Percentiles rank a stretch among this genome's conserved stretches.
Evolutionary conservation across 2,888 invertebrate species (phyloP).

Genomic region (Agrochola litura): DNA sequence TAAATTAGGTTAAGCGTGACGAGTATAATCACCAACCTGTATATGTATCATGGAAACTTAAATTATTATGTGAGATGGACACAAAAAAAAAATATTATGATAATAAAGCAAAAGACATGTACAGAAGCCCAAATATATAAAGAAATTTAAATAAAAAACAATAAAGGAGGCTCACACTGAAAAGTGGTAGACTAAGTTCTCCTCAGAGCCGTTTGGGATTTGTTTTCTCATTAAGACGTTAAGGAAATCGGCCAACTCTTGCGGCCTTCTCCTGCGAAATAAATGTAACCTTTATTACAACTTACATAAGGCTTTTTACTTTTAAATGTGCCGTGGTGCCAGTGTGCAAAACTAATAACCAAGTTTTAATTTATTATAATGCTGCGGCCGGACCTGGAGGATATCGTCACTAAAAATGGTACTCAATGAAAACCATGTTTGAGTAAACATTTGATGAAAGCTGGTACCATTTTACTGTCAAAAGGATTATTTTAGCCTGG

Average conservation of each 20-base stretch:
- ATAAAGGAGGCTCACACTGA: constrained; percentile 89
- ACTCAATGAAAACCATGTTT: neutral
- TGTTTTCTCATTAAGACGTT: constrained; percentile 88
- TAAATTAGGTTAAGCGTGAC: neutral
- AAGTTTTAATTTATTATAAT: constrained; percentile 18
- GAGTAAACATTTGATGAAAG: neutral
- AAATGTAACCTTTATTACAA: constrained; percentile 75
- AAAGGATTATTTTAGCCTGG: neutral
- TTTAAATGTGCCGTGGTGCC: constrained; percentile 27
- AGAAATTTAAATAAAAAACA: constrained; percentile 79
- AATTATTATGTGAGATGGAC: neutral
- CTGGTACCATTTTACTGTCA: neutral
- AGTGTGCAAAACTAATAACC: constrained; percentile 25
- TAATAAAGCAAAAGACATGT: constrained; percentile 59
- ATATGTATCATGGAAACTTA: neutral
- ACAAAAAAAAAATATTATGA: neutral
- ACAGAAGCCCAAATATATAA: constrained; percentile 68
- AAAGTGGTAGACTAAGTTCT: constrained; percentile 91
- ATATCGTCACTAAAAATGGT: neutral
- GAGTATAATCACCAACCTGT: constrained; percentile 13
- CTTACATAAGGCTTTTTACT: constrained; percentile 26
- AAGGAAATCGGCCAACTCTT: constrained; percentile 89
- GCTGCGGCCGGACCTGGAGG: constrained; percentile 13
- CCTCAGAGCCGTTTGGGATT: constrained; percentile 79
- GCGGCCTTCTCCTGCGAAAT: constrained; percentile 90